Conservation (phyloP, 2,113 vertebrate genomes). For the Oncorhynchus nerka region DNA sequence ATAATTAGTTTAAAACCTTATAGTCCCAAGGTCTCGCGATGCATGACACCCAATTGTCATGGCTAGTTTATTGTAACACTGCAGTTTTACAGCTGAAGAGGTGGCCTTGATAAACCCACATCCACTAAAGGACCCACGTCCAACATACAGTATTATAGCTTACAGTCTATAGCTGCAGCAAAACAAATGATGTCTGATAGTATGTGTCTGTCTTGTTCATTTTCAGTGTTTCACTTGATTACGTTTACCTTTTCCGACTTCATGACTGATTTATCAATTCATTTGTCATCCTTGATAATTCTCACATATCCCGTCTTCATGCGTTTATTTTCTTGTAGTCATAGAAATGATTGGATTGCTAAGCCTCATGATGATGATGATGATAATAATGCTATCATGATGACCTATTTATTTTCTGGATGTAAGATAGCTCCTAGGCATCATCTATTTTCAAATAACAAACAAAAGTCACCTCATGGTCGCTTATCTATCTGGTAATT, state of each 20-base stretch:
- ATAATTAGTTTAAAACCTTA: too few relatives aligned
- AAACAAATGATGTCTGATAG: slow-evolving; percentile 36
- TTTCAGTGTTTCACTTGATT: slow-evolving; percentile 21
- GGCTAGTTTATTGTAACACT: slow-evolving; percentile 42
- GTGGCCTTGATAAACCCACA: slow-evolving; percentile 74
- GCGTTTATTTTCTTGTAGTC: slow-evolving; percentile 6
- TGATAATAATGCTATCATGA: slow-evolving; percentile 32
- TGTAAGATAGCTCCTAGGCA: slow-evolving; percentile 40
- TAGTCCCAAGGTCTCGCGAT: not conserved
- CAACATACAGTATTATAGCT: too few relatives aligned
- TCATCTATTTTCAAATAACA: slow-evolving; percentile 47
- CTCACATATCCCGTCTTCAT: not conserved
- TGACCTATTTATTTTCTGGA: slow-evolving; percentile 8
- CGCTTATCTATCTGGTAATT: slow-evolving; percentile 41
- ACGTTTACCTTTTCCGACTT: slow-evolving; percentile 49
- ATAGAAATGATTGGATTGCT: slow-evolving; percentile 34
- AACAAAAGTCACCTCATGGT: slow-evolving; percentile 49
- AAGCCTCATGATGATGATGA: slow-evolving; percentile 15
- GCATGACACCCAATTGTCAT: slow-evolving; percentile 37
- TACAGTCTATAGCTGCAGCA: slow-evolving; percentile 27
- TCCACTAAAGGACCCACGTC: slow-evolving; percentile 45
- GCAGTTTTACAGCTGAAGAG: slow-evolving; percentile 47
- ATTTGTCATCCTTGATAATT: slow-evolving; percentile 28
- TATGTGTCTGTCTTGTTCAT: not conserved
- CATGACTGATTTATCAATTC: slow-evolving; percentile 24